These are phyloP conservation scores for Megalurothrips usitatus DNA, from an alignment of 2,888 invertebrate species.

Conservation along the genomic window DNA sequence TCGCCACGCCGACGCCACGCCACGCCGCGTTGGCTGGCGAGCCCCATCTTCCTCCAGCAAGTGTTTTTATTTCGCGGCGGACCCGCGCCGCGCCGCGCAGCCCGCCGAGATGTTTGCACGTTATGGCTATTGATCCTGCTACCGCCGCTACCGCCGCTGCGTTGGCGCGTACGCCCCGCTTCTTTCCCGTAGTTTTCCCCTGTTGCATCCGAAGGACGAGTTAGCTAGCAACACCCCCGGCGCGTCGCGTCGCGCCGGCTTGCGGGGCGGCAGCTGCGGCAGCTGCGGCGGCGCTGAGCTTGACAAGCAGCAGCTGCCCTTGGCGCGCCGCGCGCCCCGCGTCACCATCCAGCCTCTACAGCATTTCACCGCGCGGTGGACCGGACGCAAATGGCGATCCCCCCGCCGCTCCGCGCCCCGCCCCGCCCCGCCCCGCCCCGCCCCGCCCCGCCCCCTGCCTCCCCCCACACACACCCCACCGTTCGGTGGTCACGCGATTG, in stretches of 20 bases:
- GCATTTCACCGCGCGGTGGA: not conserved
- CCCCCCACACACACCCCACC: too few species aligned
- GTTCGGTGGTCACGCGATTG: not conserved
- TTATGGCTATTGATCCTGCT: slow-evolving; percentile 20
- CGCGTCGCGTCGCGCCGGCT: too few species aligned
- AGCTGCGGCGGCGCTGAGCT: not conserved
- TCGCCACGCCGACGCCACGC: slow-evolving; percentile 4
- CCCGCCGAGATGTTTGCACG: slow-evolving; percentile 13
- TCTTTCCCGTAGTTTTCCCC: slow-evolving; percentile 1
- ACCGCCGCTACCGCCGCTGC: not conserved
- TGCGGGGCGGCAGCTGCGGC: too few species aligned
- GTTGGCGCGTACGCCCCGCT: not conserved
- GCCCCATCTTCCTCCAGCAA: not conserved
- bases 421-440: not conserved
- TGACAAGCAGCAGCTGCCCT: not conserved
- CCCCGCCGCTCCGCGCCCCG: not conserved
- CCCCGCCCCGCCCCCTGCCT: not conserved
- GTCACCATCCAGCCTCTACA: not conserved
- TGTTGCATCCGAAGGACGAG: not conserved
- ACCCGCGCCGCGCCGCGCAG: not conserved
- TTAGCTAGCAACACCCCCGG: slow-evolving; percentile 12
- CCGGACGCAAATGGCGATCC: not conserved
- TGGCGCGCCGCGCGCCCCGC: not conserved
- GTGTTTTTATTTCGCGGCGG: slow-evolving; percentile 7
- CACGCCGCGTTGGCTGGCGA: not conserved